Conservation (phyloP, 2,797 vertebrate genomes). For the Glossophaga mutica region DNA sequence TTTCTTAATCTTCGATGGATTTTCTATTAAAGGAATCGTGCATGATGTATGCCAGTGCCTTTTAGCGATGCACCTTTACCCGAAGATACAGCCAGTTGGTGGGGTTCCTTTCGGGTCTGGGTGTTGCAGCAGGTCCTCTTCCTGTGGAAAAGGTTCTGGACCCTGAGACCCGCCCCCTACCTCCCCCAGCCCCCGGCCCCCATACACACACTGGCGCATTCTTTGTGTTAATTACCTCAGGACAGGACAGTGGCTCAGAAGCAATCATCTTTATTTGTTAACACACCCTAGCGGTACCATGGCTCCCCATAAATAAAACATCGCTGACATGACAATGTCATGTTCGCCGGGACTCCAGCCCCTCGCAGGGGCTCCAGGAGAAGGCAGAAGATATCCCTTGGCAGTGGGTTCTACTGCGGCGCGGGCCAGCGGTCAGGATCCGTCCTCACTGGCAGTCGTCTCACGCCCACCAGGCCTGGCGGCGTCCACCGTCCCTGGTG, state of each 20-base stretch:
- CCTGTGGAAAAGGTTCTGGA: conserved; percentile 77
- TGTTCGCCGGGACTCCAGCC: conserved; percentile 83
- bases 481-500: conserved; percentile 67
- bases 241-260: conserved; percentile 86
- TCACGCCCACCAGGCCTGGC: conserved; percentile 66
- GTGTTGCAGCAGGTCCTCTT: conserved; percentile 74
- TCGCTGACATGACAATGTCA: conserved; percentile 88
- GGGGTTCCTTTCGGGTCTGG: conserved; percentile 76
- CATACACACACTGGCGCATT: conserved; percentile 77
- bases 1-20: conserved; percentile 76
- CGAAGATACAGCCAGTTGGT: conserved; percentile 78
- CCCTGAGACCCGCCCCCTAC: conserved; percentile 73
- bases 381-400: conserved; percentile 81
- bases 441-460: conserved; percentile 73
- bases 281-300: conserved; percentile 85
- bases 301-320: conserved; percentile 90
- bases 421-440: neutral
- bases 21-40: conserved; percentile 70
- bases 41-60: conserved; percentile 77
- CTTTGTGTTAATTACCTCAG: conserved; percentile 91
- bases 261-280: conserved; percentile 92
- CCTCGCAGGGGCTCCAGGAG: conserved; percentile 80
- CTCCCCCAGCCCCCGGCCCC: neutral
- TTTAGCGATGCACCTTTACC: conserved; percentile 80
- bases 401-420: conserved; percentile 31